Evolutionary conservation across 2,888 invertebrate genomes (phyloP).

Genomic region (Dyspetes luteomarginatus): DNA sequence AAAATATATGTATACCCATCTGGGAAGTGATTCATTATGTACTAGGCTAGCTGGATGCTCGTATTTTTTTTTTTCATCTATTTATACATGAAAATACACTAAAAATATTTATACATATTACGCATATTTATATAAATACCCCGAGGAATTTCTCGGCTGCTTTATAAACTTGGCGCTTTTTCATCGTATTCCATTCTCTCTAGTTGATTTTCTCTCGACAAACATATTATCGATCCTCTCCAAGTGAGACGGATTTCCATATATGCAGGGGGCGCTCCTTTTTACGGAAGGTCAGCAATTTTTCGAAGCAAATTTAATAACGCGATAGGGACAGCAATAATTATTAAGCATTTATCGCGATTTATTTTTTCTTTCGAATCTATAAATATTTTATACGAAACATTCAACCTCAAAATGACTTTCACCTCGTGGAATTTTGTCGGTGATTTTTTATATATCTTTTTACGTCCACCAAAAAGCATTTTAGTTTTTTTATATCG

Average conservation of each 20-base stretch:
- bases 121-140: slow-evolving; percentile 8
- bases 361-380: slow-evolving; percentile 1
- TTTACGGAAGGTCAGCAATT: slow-evolving; percentile 32
- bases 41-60: neutral
- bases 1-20: slow-evolving; percentile 50
- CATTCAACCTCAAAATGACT: neutral
- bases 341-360: slow-evolving; percentile 1
- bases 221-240: slow-evolving; percentile 48
- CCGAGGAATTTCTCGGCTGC: slow-evolving; percentile 36
- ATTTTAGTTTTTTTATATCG: no score
- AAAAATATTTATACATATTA: slow-evolving; percentile 16
- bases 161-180: slow-evolving; percentile 32
- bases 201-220: slow-evolving; percentile 28
- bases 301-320: slow-evolving; percentile 17
- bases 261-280: slow-evolving; percentile 26
- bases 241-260: slow-evolving; percentile 41
- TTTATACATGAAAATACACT: slow-evolving; percentile 25
- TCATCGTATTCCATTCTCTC: slow-evolving; percentile 24
- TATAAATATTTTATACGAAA: neutral
- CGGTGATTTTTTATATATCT: no score
- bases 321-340: slow-evolving; percentile 32
- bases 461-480: no score
- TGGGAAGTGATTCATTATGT: slow-evolving; percentile 15
- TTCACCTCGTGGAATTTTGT: neutral
- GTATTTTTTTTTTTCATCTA: neutral